Conservation (phyloP, 2,888 invertebrate species). For the Zaprionus bogoriensis region DNA sequence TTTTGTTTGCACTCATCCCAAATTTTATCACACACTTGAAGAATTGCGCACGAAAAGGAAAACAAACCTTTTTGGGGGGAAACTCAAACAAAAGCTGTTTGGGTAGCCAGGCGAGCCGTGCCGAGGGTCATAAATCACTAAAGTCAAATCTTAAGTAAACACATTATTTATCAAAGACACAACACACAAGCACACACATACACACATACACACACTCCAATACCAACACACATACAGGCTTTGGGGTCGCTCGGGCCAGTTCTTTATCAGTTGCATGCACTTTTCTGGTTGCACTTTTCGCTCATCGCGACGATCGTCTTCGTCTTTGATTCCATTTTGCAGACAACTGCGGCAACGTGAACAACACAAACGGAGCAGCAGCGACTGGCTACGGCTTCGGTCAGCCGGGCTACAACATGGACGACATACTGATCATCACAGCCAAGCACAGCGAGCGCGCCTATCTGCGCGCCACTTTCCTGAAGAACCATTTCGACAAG, state of each 20-base stretch:
- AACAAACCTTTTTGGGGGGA: conserved; percentile 30
- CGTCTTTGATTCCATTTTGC: conserved; percentile 68
- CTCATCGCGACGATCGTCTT: conserved; percentile 29
- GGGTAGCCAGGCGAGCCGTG: conserved; percentile 37
- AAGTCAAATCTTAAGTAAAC: conserved; percentile 79
- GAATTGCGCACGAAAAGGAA: conserved; percentile 36
- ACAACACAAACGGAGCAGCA: conserved; percentile 69
- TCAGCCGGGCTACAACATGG: conserved; percentile 85
- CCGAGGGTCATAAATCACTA: conserved; percentile 67
- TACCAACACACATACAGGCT: conserved; percentile 5
- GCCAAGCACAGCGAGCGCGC: conserved; percentile 91
- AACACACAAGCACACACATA: conserved; percentile 11
- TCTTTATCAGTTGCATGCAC: conserved; percentile 61
- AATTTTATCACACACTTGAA: conserved; percentile 50
- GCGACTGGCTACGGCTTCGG: conserved; percentile 49
- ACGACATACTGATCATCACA: conserved; percentile 92
- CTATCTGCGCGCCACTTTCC: conserved; percentile 91
- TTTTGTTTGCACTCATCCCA: conserved; percentile 29
- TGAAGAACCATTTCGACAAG: conserved; percentile 92
- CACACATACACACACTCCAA: conserved; percentile 2
- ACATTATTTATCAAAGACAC: conserved; percentile 72
- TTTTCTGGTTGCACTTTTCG: conserved; percentile 40
- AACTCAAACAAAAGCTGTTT: conserved; percentile 54
- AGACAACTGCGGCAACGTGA: conserved; percentile 82
- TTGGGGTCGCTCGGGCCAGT: conserved; percentile 63